Conservation (phyloP, 2,113 vertebrate genomes). For the Sceloporus undulatus region DNA sequence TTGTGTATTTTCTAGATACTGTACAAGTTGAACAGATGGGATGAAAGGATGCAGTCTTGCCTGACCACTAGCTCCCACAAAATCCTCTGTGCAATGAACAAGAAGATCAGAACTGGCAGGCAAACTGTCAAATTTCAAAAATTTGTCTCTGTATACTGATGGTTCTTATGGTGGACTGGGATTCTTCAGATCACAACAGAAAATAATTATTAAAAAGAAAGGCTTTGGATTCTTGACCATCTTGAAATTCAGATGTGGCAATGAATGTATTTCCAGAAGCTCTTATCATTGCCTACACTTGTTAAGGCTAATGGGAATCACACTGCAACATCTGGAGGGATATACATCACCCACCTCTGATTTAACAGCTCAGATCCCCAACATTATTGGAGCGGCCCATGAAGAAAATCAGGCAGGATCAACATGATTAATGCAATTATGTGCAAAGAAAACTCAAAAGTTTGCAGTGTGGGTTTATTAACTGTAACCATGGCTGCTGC, state of each 20-base stretch:
- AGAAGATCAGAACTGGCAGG: background rate
- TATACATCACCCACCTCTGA: no score
- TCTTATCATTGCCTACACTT: no score
- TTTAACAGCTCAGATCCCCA: background rate
- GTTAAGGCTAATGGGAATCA: no score
- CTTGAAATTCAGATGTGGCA: no score
- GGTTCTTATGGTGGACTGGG: no score
- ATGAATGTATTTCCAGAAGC: no score
- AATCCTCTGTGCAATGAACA: background rate
- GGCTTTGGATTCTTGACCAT: background rate
- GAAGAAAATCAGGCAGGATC: background rate
- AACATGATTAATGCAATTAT: no score
- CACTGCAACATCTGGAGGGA: no score
- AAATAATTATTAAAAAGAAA: background rate
- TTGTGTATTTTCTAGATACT: no score
- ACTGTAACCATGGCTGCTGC: background rate
- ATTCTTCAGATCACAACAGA: background rate
- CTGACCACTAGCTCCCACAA: no score
- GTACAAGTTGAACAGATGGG: background rate
- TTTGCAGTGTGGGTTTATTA: conserved; percentile 30
- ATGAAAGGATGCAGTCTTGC: no score
- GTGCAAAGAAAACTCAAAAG: no score
- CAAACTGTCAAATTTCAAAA: background rate
- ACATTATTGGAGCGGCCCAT: background rate
- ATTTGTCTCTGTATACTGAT: background rate